Percentiles rank a stretch among this genome's conserved stretches.
These are phyloP conservation scores for Tautogolabrus adspersus DNA, from an alignment of 2,113 vertebrate species.

Conservation along the genomic window DNA sequence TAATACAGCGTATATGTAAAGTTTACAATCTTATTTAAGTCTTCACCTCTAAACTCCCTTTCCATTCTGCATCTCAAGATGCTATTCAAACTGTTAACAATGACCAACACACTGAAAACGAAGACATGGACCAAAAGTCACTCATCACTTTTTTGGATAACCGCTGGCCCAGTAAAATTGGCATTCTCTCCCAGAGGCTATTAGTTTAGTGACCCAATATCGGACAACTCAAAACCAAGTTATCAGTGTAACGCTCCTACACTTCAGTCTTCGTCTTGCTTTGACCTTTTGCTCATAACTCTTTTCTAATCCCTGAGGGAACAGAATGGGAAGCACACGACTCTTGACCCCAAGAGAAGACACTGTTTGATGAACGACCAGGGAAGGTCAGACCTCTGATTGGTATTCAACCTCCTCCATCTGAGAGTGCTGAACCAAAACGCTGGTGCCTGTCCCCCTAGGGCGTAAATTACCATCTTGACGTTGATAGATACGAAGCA, in stretches of 20 bases:
- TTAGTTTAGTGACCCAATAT: background rate
- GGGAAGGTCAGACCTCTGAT: conserved; percentile 73
- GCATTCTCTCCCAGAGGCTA: no score
- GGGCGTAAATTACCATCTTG: conserved; percentile 70
- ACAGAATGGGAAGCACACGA: conserved; percentile 28
- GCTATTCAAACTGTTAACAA: no score
- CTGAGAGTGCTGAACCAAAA: conserved; percentile 58
- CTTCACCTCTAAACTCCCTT: no score
- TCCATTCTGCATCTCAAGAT: no score
- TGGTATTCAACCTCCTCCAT: conserved; percentile 73
- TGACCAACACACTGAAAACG: no score
- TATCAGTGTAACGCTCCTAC: conserved; percentile 25
- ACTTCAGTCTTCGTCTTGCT: conserved; percentile 37
- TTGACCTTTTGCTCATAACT: conserved; percentile 66
- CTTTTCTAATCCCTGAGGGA: conserved; percentile 50
- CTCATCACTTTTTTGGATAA: no score
- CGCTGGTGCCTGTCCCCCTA: conserved; percentile 44
- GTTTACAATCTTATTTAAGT: no score
- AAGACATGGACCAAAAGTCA: no score
- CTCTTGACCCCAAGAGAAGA: conserved; percentile 74
- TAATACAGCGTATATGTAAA: no score
- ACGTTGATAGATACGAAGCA: conserved; percentile 72
- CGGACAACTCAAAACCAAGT: conserved; percentile 8
- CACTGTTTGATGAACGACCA: conserved; percentile 77
- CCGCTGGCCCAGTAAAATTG: no score